Conservation (phyloP, 2,797 vertebrate genomes). For the Carapus acus region DNA sequence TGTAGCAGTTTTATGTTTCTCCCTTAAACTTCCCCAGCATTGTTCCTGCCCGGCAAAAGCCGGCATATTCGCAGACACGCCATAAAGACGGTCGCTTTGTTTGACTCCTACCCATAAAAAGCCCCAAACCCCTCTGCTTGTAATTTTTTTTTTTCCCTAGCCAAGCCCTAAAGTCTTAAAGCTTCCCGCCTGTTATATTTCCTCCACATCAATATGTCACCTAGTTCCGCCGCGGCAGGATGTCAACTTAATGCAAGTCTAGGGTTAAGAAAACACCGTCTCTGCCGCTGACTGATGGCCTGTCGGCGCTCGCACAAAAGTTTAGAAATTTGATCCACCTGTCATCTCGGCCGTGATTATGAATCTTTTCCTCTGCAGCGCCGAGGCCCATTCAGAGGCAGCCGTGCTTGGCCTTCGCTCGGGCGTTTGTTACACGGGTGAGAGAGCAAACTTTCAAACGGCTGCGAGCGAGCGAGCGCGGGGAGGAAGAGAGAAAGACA, state of each 20-base stretch:
- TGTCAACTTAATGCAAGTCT: slow-evolving; percentile 68
- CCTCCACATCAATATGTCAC: slow-evolving; percentile 70
- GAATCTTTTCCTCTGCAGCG: slow-evolving; percentile 66
- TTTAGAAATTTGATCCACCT: slow-evolving; percentile 75
- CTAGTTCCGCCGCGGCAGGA: slow-evolving; percentile 65
- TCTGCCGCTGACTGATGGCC: slow-evolving; percentile 65
- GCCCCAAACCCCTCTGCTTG: slow-evolving; percentile 39
- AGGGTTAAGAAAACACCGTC: slow-evolving; percentile 73
- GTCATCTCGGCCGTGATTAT: slow-evolving; percentile 69
- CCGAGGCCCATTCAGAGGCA: slow-evolving; percentile 60
- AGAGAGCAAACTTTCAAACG: slow-evolving; percentile 57
- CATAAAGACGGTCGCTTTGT: slow-evolving; percentile 57
- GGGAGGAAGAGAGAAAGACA: too few species aligned
- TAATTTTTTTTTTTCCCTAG: slow-evolving; percentile 37
- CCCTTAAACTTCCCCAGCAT: slow-evolving; percentile 19
- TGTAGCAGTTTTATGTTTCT: slow-evolving; percentile 15
- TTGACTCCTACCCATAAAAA: slow-evolving; percentile 62
- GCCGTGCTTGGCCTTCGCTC: slow-evolving; percentile 58
- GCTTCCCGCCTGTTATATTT: slow-evolving; percentile 65
- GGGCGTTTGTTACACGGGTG: slow-evolving; percentile 62
- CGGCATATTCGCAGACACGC: slow-evolving; percentile 44
- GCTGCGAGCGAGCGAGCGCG: slow-evolving; percentile 23
- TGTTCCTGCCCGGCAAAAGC: slow-evolving; percentile 24
- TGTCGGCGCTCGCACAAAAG: slow-evolving; percentile 64
- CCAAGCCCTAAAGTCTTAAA: slow-evolving; percentile 57